Evolutionary conservation across 2,797 vertebrate species (phyloP).

Genomic region (Cyprinella venusta): DNA sequence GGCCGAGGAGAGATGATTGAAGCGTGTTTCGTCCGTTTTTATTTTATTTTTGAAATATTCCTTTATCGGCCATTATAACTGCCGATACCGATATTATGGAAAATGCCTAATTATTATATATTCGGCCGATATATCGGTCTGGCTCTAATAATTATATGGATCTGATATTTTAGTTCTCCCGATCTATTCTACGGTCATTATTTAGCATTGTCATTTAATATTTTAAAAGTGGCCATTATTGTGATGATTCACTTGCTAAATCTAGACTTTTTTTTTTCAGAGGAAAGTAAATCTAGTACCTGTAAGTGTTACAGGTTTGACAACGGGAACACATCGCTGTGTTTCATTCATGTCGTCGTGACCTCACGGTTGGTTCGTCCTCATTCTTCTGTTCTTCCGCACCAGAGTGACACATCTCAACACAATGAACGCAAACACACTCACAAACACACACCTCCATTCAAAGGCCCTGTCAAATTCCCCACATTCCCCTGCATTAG

Average conservation of each 20-base stretch:
- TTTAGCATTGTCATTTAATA: background rate
- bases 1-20: too few species aligned
- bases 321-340: background rate
- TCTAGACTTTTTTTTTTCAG: background rate
- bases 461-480: slow-evolving; percentile 81
- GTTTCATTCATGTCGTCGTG: background rate
- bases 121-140: too few species aligned
- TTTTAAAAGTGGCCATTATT: background rate
- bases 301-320: background rate
- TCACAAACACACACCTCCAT: slow-evolving; percentile 52
- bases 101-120: too few species aligned
- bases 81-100: too few species aligned
- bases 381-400: slow-evolving; percentile 69
- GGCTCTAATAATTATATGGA: background rate
- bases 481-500: slow-evolving; percentile 82
- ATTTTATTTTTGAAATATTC: too few species aligned
- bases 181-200: background rate
- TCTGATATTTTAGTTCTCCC: background rate
- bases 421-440: slow-evolving; percentile 42
- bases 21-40: too few species aligned
- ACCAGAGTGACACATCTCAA: slow-evolving; percentile 41
- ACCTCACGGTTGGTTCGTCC: slow-evolving; percentile 62
- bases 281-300: background rate
- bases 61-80: too few species aligned
- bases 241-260: background rate